Base-by-base conservation (phyloP, 2,888 invertebrate species). In the Drosophila parthenogenetica region DNA sequence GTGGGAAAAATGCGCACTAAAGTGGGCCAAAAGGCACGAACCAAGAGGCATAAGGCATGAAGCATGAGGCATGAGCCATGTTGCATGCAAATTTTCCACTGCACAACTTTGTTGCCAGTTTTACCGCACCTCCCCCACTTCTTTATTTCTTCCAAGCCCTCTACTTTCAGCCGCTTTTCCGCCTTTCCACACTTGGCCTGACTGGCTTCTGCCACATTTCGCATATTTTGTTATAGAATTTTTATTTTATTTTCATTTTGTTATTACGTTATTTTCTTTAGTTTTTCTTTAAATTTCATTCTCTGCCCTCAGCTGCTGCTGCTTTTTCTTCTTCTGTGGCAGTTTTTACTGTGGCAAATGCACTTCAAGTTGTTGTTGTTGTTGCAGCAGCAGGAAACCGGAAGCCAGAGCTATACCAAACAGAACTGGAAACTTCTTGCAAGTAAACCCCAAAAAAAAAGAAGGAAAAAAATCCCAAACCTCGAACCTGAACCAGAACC, bases 351-450 rank as follows among this genome's bases (percentile, higher is more conserved):
- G n/a, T 40, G 40, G 48, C 39, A 55, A 77, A 65, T 67, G 81
- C 72, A 81, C 82, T 81, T 81, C 67, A 82, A 85, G 80, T 49
- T n/a, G 51, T 16, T 49, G n/a, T 46, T 37, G 43, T 61, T 45
- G 29, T 54, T 57, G 45, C 11, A 58, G 60, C 25, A 54, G 53
- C 74, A 65, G 76, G 78, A 73, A 77, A 50, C 78, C 74, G 76
- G 76, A 76, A 80, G 76, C 78, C 73, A 64, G 45, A 78, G 68
- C 77, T 62, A 59, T 86, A 63, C 83, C 80, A 73, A 81, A 80
- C 77, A 69, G 54, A 73, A 69, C 73, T 69, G 64, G 60, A 37
- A 75, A 75, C 73, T 77, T 77, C 69, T 74, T 54, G 62, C 62
- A 78, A 75, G 74, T 69, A 69, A 77, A 60, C 45, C 54, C 54